A percentile compares a stretch with the other conserved stretches of the same genome.
Conservation (phyloP, 2,113 vertebrate species). For the Ceratotherium simum region DNA sequence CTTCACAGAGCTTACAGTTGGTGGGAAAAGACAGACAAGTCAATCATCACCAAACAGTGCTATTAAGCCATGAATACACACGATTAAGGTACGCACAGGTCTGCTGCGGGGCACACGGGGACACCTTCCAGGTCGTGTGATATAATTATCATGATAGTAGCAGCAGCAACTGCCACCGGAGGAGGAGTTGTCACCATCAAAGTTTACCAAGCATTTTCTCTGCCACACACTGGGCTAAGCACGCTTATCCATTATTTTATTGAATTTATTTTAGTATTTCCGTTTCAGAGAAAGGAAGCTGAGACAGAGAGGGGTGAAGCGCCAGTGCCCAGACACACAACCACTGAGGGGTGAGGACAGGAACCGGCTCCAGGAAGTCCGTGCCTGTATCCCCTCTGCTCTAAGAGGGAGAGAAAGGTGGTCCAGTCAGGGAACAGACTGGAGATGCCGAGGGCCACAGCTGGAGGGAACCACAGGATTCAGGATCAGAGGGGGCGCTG, state of each 20-base stretch:
- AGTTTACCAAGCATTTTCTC: fast-evolving
- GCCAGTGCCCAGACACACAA: not conserved
- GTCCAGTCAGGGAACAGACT: no score
- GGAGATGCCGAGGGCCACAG: fast-evolving
- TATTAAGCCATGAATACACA: not conserved
- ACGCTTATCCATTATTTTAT: fast-evolving
- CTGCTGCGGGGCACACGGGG: not conserved
- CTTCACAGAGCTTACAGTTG: not conserved
- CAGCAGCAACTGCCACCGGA: not conserved
- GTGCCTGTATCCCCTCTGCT: not conserved
- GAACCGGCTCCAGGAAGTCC: fast-evolving
- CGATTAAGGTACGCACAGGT: fast-evolving
- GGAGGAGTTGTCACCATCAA: fast-evolving
- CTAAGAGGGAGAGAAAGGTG: not conserved
- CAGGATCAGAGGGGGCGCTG: not conserved
- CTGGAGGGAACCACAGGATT: not conserved
- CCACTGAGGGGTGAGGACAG: not conserved
- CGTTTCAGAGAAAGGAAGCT: not conserved
- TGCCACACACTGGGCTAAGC: not conserved
- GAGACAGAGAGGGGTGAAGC: not conserved
- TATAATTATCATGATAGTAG: fast-evolving
- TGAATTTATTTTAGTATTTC: not conserved
- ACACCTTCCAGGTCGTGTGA: fast-evolving
- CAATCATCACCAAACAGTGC: fast-evolving
- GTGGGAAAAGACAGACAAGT: not conserved